Conservation (phyloP, 2,113 vertebrate genomes). For the Barnardius zonarius region DNA sequence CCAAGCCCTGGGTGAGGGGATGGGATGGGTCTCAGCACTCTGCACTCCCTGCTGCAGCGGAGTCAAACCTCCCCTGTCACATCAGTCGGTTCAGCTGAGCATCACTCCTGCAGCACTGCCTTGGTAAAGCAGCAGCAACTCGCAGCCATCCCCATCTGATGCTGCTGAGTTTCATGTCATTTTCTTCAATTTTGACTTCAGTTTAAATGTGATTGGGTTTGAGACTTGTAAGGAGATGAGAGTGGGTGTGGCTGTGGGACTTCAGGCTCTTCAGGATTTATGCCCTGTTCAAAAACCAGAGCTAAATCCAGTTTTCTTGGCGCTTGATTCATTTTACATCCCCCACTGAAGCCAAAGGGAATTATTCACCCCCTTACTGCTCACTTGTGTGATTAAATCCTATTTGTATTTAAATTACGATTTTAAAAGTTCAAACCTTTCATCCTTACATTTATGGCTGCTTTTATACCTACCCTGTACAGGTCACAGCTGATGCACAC, state of each 20-base stretch:
- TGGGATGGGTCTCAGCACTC: neutral
- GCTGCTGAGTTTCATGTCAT: neutral
- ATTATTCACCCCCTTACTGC: neutral
- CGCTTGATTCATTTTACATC: neutral
- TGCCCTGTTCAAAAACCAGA: neutral
- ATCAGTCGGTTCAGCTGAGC: neutral
- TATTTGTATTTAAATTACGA: neutral
- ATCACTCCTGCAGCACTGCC: neutral
- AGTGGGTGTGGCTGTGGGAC: neutral
- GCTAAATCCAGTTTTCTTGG: neutral
- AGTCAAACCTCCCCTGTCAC: neutral
- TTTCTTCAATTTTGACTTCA: neutral
- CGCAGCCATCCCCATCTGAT: neutral
- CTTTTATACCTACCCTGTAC: neutral
- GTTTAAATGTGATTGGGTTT: neutral
- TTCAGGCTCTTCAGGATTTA: neutral
- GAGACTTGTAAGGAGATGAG: neutral
- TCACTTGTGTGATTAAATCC: neutral
- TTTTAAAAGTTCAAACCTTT: neutral
- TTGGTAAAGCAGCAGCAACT: too few species aligned
- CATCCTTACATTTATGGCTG: neutral
- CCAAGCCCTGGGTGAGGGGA: too few species aligned
- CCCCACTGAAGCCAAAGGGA: neutral
- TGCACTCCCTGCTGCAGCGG: rapidly evolving
- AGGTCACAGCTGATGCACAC: neutral